Evolutionary conservation across 2,888 invertebrate genomes (phyloP), one percentile per base, ranked within the genome.

Genomic region (Drosophila fulvimacula): DNA sequence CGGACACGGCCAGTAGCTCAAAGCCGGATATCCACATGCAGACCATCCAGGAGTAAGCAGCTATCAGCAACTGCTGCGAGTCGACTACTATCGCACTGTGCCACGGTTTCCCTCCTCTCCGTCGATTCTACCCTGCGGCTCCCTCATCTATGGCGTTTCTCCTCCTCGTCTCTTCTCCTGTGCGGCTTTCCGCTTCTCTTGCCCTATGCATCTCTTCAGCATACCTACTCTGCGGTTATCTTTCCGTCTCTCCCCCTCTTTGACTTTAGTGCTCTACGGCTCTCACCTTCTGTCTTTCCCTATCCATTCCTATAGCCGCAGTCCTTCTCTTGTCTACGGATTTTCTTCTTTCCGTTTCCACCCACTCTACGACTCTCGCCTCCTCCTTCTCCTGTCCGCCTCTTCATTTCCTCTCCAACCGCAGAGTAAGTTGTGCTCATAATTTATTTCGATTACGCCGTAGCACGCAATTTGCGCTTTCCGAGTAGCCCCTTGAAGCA

Each of bases 381-480:
- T 32, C 30, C 48, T 42, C 11, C 42, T 19, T 13, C 44, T 15
- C 27, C 5, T 24, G 19, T 27, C 27, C 46, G n/a, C 1, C 30
- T 11, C 32, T 1, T 5, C 2, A 6, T 48, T 17, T 49, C 49
- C 34, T 32, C 49, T 11, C 24, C 49, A 70, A 58, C 69, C 84
- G 64, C 76, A 51, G 53, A 74, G 79, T 81, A 86, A 81, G 79
- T 82, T 84, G 73, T 76, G 86, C 86, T 81, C 85, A 85, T 88
- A 85, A 85, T 88, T 85, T 85, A 85, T 85, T 85, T 88, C 82
- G 89, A 88, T 85, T 88, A 86, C 83, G 76, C 82, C 73, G 78
- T 74, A 75, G 82, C 85, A 85, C 89, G 85, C 85, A 88, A 85
- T 88, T 88, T 86, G 81, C 80, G 87, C 83, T 73, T 58, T 38